A percentile compares a stretch with the other conserved stretches of the same genome.
These are phyloP conservation scores for Sapayoa aenigma DNA, from an alignment of 2,113 vertebrate species.

Conservation along the genomic window DNA sequence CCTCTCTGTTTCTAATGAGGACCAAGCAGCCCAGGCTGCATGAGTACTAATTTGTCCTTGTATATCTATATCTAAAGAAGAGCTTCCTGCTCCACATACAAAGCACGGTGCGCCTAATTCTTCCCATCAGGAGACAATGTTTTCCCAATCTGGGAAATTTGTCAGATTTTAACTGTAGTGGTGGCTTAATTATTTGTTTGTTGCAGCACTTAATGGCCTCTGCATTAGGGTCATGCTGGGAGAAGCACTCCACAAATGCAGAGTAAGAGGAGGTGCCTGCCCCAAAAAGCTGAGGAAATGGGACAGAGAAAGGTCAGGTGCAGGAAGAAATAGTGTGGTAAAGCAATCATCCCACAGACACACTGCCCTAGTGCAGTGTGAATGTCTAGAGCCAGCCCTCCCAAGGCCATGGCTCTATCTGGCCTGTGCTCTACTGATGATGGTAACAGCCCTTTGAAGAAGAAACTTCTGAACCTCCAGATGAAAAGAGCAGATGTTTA, in stretches of 20 bases:
- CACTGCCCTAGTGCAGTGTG: accelerated
- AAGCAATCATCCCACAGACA: not conserved
- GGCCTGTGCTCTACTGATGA: not conserved
- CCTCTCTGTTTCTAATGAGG: not conserved
- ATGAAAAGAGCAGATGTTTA: not conserved
- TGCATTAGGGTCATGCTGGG: not conserved
- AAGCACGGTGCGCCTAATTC: not conserved
- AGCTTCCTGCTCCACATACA: not conserved
- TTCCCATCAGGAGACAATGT: not conserved
- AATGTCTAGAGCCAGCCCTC: not conserved
- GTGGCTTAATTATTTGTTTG: not conserved
- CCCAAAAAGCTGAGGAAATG: not conserved
- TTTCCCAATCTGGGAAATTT: not conserved
- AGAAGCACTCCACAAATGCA: accelerated
- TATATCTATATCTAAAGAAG: not conserved
- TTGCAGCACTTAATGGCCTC: not conserved
- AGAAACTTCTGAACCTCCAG: not conserved
- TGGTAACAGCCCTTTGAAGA: not conserved
- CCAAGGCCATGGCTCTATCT: not conserved
- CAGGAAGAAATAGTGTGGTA: not conserved
- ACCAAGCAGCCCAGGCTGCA: not conserved
- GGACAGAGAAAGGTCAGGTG: not conserved
- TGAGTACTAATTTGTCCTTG: not conserved
- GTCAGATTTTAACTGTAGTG: not conserved
- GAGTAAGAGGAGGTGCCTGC: not conserved